Conservation (phyloP, 1,140 invertebrate species). For the Bombus pascuorum region DNA sequence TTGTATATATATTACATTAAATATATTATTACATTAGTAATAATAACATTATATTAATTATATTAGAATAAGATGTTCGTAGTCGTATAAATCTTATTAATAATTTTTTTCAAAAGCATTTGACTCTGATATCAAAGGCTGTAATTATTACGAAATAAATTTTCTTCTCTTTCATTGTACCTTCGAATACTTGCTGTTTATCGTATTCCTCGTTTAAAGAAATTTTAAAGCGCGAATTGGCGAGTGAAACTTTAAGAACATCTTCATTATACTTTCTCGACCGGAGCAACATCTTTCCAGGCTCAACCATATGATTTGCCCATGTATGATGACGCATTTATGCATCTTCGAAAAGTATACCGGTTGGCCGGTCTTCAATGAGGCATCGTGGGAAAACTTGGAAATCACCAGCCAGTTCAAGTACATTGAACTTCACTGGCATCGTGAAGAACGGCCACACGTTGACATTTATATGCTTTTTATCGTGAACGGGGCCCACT, state of each 20-base stretch:
- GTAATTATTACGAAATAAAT: neutral
- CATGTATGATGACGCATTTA: neutral
- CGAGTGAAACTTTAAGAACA: neutral
- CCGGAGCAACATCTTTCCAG: neutral
- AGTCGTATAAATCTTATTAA: too few relatives aligned
- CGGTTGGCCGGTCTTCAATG: neutral
- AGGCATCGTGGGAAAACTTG: slow-evolving; percentile 41
- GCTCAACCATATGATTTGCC: neutral
- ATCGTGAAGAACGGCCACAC: slow-evolving; percentile 20
- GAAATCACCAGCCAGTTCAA: slow-evolving; percentile 30
- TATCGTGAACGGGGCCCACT: slow-evolving; percentile 34
- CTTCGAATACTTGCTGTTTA: neutral
- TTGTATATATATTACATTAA: too few relatives aligned
- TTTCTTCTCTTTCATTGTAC: neutral
- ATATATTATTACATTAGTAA: too few relatives aligned
- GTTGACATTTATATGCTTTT: slow-evolving; percentile 60
- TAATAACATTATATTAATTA: too few relatives aligned
- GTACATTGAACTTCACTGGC: slow-evolving; percentile 53
- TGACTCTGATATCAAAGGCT: neutral
- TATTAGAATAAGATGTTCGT: too few relatives aligned
- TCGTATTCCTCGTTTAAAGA: too few relatives aligned
- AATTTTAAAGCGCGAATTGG: neutral
- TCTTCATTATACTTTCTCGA: neutral
- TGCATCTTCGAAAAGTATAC: neutral
- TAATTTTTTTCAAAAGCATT: neutral